Evolutionary conservation across 2,113 vertebrate genomes (phyloP).

Genomic region (Psophia crepitans): DNA sequence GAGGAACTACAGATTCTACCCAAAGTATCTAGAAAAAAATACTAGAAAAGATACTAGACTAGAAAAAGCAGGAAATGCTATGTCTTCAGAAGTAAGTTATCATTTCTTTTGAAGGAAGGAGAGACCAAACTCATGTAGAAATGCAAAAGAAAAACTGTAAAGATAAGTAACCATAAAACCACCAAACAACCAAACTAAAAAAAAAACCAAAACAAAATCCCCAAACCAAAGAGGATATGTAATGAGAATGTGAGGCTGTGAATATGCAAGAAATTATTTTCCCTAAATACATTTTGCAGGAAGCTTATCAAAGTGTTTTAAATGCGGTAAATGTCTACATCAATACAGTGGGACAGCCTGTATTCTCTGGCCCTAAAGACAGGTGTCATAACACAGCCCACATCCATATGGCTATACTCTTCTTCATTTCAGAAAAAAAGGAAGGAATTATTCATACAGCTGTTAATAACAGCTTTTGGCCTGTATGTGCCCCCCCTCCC

Average conservation of each 20-base stretch:
- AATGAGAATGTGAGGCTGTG: neutral
- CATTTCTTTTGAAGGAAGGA: neutral
- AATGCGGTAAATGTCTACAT: neutral
- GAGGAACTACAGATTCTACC: neutral
- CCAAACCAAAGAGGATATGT: neutral
- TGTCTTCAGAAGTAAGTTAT: neutral
- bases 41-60: too few species aligned
- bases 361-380: neutral
- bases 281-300: neutral
- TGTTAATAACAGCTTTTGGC: neutral
- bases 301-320: neutral
- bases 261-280: neutral
- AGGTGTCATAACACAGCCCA: neutral
- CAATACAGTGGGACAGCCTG: neutral
- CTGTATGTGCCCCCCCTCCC: fast-evolving
- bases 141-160: neutral
- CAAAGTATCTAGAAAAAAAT: neutral
- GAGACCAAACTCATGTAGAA: neutral
- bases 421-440: neutral
- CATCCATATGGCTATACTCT: fast-evolving
- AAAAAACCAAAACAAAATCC: neutral
- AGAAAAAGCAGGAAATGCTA: neutral
- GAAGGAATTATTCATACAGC: neutral
- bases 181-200: too few species aligned
- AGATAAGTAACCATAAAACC: neutral